Conservation (phyloP, 1,140 invertebrate species). For the Caenorhabditis remanei region DNA sequence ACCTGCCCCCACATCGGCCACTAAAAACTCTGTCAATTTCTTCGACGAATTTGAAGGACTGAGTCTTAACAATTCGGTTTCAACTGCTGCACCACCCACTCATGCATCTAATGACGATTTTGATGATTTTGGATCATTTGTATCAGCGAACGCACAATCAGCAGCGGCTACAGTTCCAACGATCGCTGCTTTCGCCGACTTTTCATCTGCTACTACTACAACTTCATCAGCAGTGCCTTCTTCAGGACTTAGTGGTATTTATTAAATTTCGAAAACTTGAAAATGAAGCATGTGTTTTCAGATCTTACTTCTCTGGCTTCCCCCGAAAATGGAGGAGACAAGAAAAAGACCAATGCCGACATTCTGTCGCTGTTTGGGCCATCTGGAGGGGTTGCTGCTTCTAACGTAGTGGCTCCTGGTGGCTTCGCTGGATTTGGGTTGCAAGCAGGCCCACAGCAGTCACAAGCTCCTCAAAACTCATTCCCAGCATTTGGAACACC, state of each 20-base stretch:
- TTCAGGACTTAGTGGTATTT: background rate
- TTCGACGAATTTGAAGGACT: constrained; percentile 11
- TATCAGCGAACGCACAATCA: background rate
- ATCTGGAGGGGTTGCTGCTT: background rate
- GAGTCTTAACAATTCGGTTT: background rate
- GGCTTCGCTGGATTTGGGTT: constrained; percentile 62
- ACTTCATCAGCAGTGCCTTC: constrained; percentile 8
- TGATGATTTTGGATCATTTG: constrained; percentile 56
- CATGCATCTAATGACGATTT: constrained; percentile 50
- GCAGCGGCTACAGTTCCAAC: background rate
- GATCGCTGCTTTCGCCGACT: background rate
- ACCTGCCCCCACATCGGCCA: background rate
- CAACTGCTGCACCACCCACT: background rate
- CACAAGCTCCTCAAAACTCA: background rate
- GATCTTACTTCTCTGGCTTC: constrained; percentile 1
- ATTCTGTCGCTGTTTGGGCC: constrained; percentile 54
- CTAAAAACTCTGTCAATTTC: constrained; percentile 14
- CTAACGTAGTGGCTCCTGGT: constrained; percentile 55
- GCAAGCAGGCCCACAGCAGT: constrained; percentile 15
- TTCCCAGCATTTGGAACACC: background rate
- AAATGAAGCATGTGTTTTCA: background rate
- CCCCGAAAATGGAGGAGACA: constrained; percentile 26
- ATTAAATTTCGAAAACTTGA: background rate
- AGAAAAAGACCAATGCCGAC: constrained; percentile 50
- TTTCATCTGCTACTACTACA: constrained; percentile 11